Percentiles rank a stretch among this genome's conserved stretches.
Evolutionary conservation across 2,888 invertebrate species (phyloP).

Genomic region (Temnothorax unifasciatus): DNA sequence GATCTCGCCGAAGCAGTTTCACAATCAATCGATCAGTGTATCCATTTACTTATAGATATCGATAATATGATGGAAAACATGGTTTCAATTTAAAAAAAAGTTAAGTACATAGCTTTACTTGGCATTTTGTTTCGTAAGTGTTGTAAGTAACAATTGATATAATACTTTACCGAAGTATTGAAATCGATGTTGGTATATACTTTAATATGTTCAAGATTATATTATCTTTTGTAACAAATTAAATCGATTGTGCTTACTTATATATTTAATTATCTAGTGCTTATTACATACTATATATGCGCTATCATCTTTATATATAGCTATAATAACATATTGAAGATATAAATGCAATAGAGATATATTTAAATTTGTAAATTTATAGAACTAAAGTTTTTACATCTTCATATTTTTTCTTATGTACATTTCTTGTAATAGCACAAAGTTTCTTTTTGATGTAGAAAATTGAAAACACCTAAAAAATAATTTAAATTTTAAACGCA

Average conservation of each 20-base stretch:
- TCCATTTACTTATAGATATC: constrained; percentile 3
- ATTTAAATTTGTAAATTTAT: background rate
- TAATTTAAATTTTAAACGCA: background rate
- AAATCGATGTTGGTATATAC: background rate
- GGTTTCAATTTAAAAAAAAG: background rate
- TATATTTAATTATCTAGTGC: background rate
- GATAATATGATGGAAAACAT: background rate
- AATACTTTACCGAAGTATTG: background rate
- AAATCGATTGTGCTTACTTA: background rate
- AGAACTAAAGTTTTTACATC: background rate
- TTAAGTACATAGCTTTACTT: background rate
- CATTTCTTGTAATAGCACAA: background rate
- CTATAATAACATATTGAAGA: background rate
- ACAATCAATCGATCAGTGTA: background rate
- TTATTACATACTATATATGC: too few relatives aligned
- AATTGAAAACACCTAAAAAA: background rate
- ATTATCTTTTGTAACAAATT: background rate
- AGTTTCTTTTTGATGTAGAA: background rate
- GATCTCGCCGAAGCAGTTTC: background rate
- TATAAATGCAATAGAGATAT: background rate
- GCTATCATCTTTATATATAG: too few relatives aligned
- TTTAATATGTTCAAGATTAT: background rate
- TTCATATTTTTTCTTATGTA: background rate
- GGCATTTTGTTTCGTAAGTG: background rate
- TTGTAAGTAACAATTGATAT: background rate